Evolutionary conservation across 2,113 vertebrate genomes (phyloP), one percentile per base, ranked within the genome.

Genomic region (Gymnogyps californianus): DNA sequence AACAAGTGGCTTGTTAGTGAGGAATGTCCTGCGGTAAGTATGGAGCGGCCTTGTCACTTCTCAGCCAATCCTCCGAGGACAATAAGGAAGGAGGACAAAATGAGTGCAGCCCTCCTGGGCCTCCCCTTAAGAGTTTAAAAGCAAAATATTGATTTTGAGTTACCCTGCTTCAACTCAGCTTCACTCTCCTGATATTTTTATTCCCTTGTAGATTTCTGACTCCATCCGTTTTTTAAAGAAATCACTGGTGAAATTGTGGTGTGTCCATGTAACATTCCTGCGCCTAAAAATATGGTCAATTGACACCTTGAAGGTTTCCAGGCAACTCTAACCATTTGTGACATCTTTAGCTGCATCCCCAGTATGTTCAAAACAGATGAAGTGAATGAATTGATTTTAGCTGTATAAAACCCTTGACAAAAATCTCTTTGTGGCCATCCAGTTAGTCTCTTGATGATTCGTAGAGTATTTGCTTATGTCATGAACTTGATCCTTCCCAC

Each of bases 111-210:
- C 98, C 99, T 98, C 97, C 87, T 98, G 98, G 98, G 98, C 98
- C 97, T 98, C 97, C 93, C 97, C 97, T 98, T 98, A 98, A 98
- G 98, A 98, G 98, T 98, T 98, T 99, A 99, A 99, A 99, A 99
- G 98, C 99, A 98, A 98, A 98, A 98, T 99, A 99, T 99, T 99
- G 99, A 99, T 99, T 99, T 98, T 98, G 98, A 98, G 97, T 98
- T 98, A 98, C 98, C 98, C 98, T 97, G 94, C 98, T 99, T 99
- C 98, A 98, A 98, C 98, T 98, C 98, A 98, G 98, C 97, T 97
- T 97, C 96, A 92, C 98, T 98, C 97, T 98, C 97, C 96, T 98
- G 98, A 89, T 98, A 97, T 98, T 98, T 98, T 98, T 98, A 97
- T 98, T 98, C 98, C 99, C 98, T 98, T 96, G 97, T 97, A 98